Percentiles rank a stretch among this genome's conserved stretches.
Evolutionary conservation across 2,888 invertebrate genomes (phyloP).

Genomic region (Philhelius pedissequus): DNA sequence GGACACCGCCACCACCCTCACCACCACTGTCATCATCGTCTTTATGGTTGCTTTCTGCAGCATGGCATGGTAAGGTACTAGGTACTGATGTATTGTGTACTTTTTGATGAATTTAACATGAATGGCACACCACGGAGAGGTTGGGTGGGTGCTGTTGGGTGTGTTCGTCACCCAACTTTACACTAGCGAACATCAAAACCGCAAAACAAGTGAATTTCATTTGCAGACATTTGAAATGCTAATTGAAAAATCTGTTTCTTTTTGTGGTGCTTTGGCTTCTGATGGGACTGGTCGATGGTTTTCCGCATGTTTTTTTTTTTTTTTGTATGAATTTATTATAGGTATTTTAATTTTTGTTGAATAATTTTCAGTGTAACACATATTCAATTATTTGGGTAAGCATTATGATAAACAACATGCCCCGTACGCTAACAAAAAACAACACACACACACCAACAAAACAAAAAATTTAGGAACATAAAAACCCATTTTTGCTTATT

Average conservation of each 20-base stretch:
- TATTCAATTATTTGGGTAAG: constrained; percentile 58
- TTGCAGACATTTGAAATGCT: constrained; percentile 65
- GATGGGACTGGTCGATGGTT: neutral
- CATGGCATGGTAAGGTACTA: too few species aligned
- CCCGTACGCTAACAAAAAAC: neutral
- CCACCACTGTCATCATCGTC: too few species aligned
- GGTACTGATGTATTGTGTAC: neutral
- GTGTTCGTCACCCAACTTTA: constrained; percentile 12
- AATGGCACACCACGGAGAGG: constrained; percentile 18
- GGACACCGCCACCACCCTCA: too few species aligned
- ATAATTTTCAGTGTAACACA: constrained; percentile 50
- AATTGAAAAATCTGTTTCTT: constrained; percentile 61
- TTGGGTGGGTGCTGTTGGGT: constrained; percentile 52
- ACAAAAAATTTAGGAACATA: neutral
- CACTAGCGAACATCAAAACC: neutral
- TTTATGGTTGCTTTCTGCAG: too few species aligned
- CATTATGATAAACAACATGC: constrained; percentile 36
- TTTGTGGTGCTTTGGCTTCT: constrained; percentile 6
- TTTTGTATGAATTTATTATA: neutral
- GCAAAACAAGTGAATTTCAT: constrained; percentile 64
- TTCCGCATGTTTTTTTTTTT: neutral
- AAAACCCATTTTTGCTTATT: constrained; percentile 5
- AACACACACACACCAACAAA: neutral
- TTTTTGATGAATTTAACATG: constrained; percentile 52
- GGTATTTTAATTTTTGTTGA: constrained; percentile 22